Evolutionary conservation across 2,888 invertebrate genomes (phyloP), one percentile per base, ranked within the genome.

Genomic region (Hoplodrina blanda): DNA sequence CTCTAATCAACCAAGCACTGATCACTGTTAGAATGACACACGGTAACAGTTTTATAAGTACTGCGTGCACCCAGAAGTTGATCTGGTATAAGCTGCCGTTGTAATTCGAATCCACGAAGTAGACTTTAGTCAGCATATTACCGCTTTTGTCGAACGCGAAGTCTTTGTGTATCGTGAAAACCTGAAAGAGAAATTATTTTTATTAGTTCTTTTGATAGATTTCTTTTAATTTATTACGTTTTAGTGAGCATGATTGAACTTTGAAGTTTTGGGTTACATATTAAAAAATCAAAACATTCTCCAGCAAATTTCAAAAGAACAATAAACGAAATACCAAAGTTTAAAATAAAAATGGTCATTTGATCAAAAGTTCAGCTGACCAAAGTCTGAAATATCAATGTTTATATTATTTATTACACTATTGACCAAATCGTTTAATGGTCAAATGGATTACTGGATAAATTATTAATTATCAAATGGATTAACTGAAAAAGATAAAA

Each of bases 51-150:
- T 98, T 98, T 69, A 98, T 97, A 54, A 98, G 96, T 6, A 98
- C 98, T 0, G 97, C 97, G 87, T 98, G 98, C 8, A 98, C 96
- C 98, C 98, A 98, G 91, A 98, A 98, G 92, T 98, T 98, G 37
- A 98, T 92, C 84, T 97, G 96, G 87, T 97, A 98, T 8, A 97
- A 89, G 0, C 97, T 96, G 3, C 96, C 96, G 57, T 96, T 95
- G 82, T 96, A 96, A 62, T 97, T 94, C 0, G 97, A 97, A 64
- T 97, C 96, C 81, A 91, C 96, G 83, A 93, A 95, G 82, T 94
- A 96, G 1, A 96, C 94, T 82, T 92, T 94, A 1, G 90, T 90
- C 0, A 93, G 91, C 41, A 90, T 85, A 17, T 88, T 90, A 0
- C 86, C 88, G 54, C 92, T 90, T 77, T 91, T 92, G 79, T 95